A percentile compares a stretch with the other conserved stretches of the same genome.
phyloP scores from a whole-genome alignment of 2,888 invertebrate species.

The Coelogynopora nodosa region DNA sequence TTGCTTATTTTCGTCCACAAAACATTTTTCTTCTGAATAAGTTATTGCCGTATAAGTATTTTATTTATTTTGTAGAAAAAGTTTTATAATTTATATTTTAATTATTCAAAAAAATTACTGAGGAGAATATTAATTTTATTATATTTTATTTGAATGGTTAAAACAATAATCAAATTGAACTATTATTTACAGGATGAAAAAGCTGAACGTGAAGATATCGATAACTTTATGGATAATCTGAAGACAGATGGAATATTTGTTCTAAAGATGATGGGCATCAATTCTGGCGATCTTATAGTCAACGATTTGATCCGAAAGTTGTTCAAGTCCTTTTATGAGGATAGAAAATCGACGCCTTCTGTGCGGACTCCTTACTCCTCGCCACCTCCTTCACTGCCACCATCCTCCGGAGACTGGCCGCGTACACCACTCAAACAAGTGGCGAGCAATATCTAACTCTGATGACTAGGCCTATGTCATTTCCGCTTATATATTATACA shows the following conservation, averaged over 20 bases:
- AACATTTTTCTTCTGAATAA: too few species aligned
- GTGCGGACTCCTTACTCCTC: background rate
- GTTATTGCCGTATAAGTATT: too few species aligned
- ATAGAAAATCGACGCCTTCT: background rate
- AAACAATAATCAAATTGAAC: too few species aligned
- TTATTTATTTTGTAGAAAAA: too few species aligned
- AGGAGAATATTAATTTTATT: too few species aligned
- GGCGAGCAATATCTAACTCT: background rate
- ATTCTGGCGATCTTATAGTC: background rate
- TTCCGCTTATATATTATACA: too few species aligned
- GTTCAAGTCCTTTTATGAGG: background rate
- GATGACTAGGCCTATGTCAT: too few species aligned
- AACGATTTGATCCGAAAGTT: slow-evolving; percentile 9
- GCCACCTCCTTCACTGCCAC: background rate
- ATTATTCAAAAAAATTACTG: too few species aligned
- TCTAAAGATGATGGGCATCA: background rate
- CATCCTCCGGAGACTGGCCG: background rate
- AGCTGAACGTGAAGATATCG: background rate
- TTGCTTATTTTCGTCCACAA: too few species aligned
- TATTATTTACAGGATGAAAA: background rate
- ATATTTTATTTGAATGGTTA: too few species aligned
- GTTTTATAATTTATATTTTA: too few species aligned
- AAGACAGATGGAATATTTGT: slow-evolving; percentile 14
- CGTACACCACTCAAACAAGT: background rate
- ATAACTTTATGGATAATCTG: slow-evolving; percentile 7